These are phyloP conservation scores for Bradysia coprophila DNA, from an alignment of 1,140 invertebrate genomes.

Conservation along the genomic window DNA sequence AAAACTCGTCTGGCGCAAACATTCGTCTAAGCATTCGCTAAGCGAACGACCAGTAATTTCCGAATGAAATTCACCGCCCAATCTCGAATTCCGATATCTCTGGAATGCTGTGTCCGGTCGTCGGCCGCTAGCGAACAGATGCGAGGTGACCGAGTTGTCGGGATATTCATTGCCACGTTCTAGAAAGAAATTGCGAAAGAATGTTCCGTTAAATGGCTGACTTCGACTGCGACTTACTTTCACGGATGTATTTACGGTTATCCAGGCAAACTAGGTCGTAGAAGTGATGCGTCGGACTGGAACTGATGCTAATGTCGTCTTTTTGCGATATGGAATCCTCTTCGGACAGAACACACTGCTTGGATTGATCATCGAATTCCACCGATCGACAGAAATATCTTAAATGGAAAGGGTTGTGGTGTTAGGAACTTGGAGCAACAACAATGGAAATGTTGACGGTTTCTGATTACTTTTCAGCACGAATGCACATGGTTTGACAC, in stretches of 20 bases:
- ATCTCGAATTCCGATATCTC: conserved; percentile 62
- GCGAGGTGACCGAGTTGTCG: conserved; percentile 61
- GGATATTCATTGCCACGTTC: conserved; percentile 65
- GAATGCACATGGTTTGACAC: conserved; percentile 59
- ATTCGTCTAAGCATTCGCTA: conserved; percentile 77
- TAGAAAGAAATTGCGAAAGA: conserved; percentile 8
- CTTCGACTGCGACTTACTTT: too few relatives aligned
- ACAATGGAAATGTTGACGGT: too few relatives aligned
- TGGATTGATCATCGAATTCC: conserved; percentile 73
- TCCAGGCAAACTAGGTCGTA: conserved; percentile 71
- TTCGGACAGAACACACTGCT: conserved; percentile 67
- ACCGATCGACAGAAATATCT: conserved; percentile 76
- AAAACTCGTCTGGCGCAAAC: conserved; percentile 68
- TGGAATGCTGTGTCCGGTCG: conserved; percentile 76
- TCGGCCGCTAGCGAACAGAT: conserved; percentile 58
- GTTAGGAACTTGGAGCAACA: background rate
- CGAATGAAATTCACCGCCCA: conserved; percentile 73
- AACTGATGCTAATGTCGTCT: conserved; percentile 62
- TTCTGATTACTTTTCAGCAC: conserved; percentile 48
- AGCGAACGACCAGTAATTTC: conserved; percentile 70
- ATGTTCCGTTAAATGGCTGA: too few relatives aligned
- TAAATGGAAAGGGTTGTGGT: conserved; percentile 10
- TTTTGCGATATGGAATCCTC: conserved; percentile 76
- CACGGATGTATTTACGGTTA: too few relatives aligned
- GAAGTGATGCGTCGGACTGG: conserved; percentile 61